These are phyloP conservation scores for Orchesella cincta DNA, from an alignment of 1,140 invertebrate genomes.

Conservation along the genomic window DNA sequence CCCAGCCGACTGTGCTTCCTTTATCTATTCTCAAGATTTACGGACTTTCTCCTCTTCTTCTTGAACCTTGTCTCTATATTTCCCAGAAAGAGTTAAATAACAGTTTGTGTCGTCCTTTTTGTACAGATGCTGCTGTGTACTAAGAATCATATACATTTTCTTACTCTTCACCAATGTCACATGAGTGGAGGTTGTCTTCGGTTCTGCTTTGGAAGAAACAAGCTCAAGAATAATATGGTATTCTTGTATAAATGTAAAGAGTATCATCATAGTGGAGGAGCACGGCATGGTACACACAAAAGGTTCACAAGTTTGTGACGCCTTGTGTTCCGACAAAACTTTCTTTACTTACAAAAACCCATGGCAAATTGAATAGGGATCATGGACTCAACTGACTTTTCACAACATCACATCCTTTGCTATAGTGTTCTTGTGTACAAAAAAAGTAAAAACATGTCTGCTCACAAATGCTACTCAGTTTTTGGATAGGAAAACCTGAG, in stretches of 20 bases:
- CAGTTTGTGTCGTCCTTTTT: background rate
- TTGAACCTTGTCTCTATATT: constrained; percentile 3
- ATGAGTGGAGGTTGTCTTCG: background rate
- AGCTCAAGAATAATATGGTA: background rate
- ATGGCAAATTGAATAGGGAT: background rate
- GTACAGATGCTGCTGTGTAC: background rate
- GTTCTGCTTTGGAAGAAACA: background rate
- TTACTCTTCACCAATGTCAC: no score
- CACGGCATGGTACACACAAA: background rate
- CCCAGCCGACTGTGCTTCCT: background rate
- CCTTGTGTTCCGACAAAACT: background rate
- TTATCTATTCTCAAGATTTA: constrained; percentile 20
- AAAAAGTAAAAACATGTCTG: background rate
- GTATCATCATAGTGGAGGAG: background rate
- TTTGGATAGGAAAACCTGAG: background rate
- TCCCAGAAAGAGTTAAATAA: background rate
- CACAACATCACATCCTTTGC: background rate
- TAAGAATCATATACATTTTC: no score
- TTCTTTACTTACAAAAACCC: background rate
- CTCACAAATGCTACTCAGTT: no score
- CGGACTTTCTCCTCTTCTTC: background rate
- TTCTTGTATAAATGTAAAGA: background rate
- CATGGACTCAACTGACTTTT: background rate
- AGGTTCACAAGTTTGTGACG: background rate
- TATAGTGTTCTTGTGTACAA: background rate